Base-by-base conservation (phyloP, 2,888 invertebrate species). In the Drosophila fulvimacula region DNA sequence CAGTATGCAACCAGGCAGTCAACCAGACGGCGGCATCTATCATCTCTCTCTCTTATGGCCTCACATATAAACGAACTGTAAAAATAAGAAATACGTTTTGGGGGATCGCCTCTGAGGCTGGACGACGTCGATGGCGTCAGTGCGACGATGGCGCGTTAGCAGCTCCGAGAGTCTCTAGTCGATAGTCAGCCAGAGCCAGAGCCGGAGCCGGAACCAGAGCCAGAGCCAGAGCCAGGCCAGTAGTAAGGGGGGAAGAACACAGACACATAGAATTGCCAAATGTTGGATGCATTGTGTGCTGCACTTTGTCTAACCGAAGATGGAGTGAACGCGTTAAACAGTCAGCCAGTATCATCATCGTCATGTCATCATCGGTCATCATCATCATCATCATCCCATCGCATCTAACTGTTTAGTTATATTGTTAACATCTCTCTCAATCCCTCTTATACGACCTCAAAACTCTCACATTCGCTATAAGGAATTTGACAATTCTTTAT, bases 401-500 rank as follows among this genome's bases (percentile, higher is more conserved):
- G 63, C 73, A 60, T 84, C 81, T 84, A 87, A 81, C 84, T 74
- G 69, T 67, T 66, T 63, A 19, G 73, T 58, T 38, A 24, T 64
- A 60, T 73, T 53, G 69, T 68, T 39, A 62, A 55, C 64, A 30
- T 64, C 67, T 61, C 59, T 63, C 78, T 67, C 65, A 59, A 30
- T 65, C 44, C 51, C 30, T 69, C 48, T 57, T 59, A 64, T 19
- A 52, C 42, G 73, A 76, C 85, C 83, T 87, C 85, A 84, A 68
- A 83, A 63, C 69, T 77, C 79, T 74, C 64, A 78, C 67, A 81
- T 67, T 70, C 67, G 71, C 90, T 90, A 90, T 88, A 90, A 90
- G 90, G 90, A 90, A 90, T 89, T 90, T 84, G 69, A 85, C 90
- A 84, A 86, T 86, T 90, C 90, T 89, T 90, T 88, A 90, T 82